Evolutionary conservation across 2,113 vertebrate species (phyloP).

Genomic region (Sialia sialis): DNA sequence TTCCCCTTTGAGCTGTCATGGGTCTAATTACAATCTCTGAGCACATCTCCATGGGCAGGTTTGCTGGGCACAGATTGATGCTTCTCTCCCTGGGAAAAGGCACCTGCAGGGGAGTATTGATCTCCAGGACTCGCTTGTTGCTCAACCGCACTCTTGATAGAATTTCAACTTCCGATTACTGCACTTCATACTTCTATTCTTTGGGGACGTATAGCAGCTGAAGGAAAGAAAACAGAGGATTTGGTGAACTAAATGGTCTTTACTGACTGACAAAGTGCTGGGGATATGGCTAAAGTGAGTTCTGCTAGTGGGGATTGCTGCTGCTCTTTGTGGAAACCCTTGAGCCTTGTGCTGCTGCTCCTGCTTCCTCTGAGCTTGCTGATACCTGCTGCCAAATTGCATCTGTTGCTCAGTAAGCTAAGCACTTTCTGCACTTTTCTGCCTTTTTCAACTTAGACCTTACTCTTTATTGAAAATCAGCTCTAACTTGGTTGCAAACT

Average conservation of each 20-base stretch:
- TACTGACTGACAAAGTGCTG: not conserved
- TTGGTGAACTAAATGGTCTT: not conserved
- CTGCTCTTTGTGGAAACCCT: not conserved
- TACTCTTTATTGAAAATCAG: not conserved
- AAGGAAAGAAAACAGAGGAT: not conserved
- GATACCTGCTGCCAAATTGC: not conserved
- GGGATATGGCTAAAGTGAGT: not conserved
- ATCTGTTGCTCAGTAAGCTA: not conserved
- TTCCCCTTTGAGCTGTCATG: not conserved
- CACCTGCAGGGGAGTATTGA: not conserved
- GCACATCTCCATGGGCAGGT: not conserved
- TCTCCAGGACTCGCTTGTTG: not conserved
- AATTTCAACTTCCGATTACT: not conserved
- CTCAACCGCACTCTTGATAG: rapidly evolving
- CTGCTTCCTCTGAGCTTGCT: not conserved
- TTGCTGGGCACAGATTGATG: not conserved
- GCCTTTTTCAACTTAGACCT: not conserved
- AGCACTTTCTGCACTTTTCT: too few species aligned
- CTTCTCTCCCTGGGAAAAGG: not conserved
- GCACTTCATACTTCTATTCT: not conserved
- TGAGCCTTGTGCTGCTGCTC: not conserved
- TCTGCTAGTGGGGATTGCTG: not conserved
- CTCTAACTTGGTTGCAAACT: not conserved
- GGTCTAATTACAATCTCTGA: not conserved
- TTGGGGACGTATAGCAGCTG: not conserved